Evolutionary conservation across 2,113 vertebrate genomes (phyloP).

Genomic region (Petrocephalus microphthalmus): DNA sequence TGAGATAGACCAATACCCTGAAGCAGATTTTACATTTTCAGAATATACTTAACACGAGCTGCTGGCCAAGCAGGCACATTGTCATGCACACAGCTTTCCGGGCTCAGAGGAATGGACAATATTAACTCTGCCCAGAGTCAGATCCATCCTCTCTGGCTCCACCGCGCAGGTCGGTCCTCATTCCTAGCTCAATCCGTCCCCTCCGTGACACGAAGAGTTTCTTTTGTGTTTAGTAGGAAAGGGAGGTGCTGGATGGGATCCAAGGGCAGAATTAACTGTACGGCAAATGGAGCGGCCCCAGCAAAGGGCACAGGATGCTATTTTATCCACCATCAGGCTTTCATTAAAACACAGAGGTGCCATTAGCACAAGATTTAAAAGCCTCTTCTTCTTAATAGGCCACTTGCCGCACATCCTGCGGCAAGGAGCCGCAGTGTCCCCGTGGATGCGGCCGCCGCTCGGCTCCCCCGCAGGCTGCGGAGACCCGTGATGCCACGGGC

Average conservation of each 20-base stretch:
- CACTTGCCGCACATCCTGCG: background rate
- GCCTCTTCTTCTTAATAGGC: background rate
- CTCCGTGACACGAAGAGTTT: background rate
- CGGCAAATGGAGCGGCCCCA: background rate
- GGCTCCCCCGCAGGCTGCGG: background rate
- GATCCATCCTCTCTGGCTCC: background rate
- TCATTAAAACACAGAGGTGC: background rate
- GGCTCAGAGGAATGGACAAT: background rate
- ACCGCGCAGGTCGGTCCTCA: background rate
- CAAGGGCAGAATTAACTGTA: background rate
- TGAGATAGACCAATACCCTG: background rate
- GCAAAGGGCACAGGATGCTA: background rate
- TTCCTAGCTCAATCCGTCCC: background rate
- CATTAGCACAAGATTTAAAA: background rate
- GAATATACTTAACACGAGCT: background rate
- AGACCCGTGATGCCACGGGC: too few relatives aligned
- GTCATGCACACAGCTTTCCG: background rate
- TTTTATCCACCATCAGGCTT: background rate
- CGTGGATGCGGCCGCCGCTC: background rate
- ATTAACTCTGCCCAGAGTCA: background rate
- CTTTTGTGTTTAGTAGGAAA: background rate
- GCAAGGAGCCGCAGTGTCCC: background rate
- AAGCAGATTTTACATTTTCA: constrained; percentile 1
- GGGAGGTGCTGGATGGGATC: background rate
- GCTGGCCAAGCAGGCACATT: background rate